phyloP scores from a whole-genome alignment of 2,113 vertebrate species.

The Saguinus imperator region DNA sequence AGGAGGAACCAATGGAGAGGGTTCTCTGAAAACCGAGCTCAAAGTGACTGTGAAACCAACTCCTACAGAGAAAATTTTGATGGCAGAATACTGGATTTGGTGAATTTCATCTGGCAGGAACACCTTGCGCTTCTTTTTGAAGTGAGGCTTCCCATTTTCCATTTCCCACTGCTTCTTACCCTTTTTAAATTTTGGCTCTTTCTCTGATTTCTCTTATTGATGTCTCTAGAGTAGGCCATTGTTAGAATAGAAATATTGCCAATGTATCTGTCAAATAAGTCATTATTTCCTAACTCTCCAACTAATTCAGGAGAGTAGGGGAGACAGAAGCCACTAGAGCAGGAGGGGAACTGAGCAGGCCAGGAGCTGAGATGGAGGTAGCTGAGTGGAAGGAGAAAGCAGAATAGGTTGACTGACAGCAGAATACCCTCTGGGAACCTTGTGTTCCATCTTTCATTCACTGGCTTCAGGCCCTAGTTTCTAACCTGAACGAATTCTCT shows the following conservation, averaged over 20 bases:
- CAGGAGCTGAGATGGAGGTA: conserved; percentile 55
- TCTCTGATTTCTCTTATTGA: conserved; percentile 30
- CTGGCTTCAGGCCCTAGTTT: conserved; percentile 57
- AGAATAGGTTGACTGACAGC: conserved; percentile 63
- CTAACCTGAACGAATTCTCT: conserved; percentile 42
- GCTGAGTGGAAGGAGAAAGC: conserved; percentile 70
- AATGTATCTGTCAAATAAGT: conserved; percentile 20
- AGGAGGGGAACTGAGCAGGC: conserved; percentile 49
- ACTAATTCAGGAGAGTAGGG: conserved; percentile 44
- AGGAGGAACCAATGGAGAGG: background rate
- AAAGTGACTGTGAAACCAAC: background rate
- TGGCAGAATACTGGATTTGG: background rate
- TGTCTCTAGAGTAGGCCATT: conserved; percentile 20
- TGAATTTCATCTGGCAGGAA: conserved; percentile 34
- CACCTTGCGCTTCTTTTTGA: conserved; percentile 32
- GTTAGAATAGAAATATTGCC: conserved; percentile 48
- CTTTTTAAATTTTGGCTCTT: background rate
- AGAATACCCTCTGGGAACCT: conserved; percentile 46
- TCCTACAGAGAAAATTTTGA: background rate
- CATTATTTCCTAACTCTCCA: conserved; percentile 27
- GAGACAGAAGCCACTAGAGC: conserved; percentile 59
- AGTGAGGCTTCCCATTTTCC: conserved; percentile 52
- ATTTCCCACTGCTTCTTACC: conserved; percentile 28
- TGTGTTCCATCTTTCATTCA: background rate
- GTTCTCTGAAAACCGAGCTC: background rate